Percentiles rank a stretch among this genome's conserved stretches.
These are phyloP conservation scores for Microctonus aethiopoides DNA, from an alignment of 2,888 invertebrate genomes.

Conservation along the genomic window DNA sequence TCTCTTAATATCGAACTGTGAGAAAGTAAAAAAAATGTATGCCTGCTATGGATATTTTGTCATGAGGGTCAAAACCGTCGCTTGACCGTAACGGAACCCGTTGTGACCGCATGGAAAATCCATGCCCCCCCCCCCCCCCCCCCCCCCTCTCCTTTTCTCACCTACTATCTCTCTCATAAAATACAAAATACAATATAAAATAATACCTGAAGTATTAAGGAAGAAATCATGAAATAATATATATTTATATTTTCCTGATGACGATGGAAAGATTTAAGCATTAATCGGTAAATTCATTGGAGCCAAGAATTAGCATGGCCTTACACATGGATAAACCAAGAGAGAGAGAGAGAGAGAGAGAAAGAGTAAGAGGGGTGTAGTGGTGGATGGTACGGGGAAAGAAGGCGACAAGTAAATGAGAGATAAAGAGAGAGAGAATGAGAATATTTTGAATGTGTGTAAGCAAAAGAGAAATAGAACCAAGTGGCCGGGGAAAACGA, in stretches of 20 bases:
- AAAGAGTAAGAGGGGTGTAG: slow-evolving; percentile 36
- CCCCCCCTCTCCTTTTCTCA: background rate
- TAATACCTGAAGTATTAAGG: background rate
- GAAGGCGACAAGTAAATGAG: slow-evolving; percentile 25
- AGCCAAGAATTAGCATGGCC: slow-evolving; percentile 54
- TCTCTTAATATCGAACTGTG: background rate
- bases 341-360: slow-evolving; percentile 33
- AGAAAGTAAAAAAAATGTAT: background rate
- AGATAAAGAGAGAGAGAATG: slow-evolving; percentile 20
- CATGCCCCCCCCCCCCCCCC: background rate
- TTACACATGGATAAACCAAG: slow-evolving; percentile 17
- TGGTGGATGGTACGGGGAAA: slow-evolving; percentile 6
- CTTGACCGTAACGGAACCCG: slow-evolving; percentile 2
- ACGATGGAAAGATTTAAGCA: slow-evolving; percentile 18
- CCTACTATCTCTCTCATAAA: background rate
- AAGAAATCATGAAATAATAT: too few relatives aligned
- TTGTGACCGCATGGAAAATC: background rate
- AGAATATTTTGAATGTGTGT: slow-evolving; percentile 29
- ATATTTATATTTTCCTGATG: too few relatives aligned
- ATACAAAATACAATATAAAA: background rate
- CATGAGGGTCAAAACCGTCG: background rate
- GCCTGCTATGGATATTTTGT: background rate
- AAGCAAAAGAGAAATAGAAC: slow-evolving; percentile 20
- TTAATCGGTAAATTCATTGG: slow-evolving; percentile 53
- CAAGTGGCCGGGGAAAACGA: slow-evolving; percentile 19